These are phyloP conservation scores for Limnephilus lunatus DNA, from an alignment of 2,888 invertebrate genomes.

Conservation along the genomic window DNA sequence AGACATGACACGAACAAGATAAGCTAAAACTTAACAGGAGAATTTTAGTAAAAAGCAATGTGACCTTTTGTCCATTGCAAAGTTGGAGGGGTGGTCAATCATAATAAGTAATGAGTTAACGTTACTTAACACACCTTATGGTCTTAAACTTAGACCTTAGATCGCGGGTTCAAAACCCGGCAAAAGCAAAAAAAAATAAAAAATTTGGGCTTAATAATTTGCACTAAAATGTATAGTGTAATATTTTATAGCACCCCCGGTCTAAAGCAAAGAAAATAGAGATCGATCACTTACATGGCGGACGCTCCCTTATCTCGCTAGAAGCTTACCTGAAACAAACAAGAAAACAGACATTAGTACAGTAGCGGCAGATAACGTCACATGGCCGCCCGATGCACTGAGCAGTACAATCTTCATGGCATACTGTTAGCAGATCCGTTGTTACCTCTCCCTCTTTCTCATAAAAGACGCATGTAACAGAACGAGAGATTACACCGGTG, in stretches of 20 bases:
- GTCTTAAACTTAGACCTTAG: too few species aligned
- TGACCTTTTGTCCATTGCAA: too few species aligned
- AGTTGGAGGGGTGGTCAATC: too few species aligned
- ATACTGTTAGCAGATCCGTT: background rate
- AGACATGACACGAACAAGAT: too few species aligned
- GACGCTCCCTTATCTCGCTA: background rate
- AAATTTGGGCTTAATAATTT: background rate
- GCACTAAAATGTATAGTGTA: background rate
- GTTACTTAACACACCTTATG: too few species aligned
- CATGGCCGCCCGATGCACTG: background rate
- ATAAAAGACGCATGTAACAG: background rate
- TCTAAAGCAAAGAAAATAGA: background rate
- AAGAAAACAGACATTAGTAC: slow-evolving; percentile 40
- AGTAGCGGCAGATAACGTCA: slow-evolving; percentile 34
- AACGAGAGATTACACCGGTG: background rate
- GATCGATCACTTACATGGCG: slow-evolving; percentile 7
- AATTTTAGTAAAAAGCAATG: too few species aligned
- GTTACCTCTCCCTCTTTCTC: background rate
- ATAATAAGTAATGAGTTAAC: too few species aligned
- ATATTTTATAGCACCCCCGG: background rate
- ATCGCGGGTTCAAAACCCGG: too few species aligned
- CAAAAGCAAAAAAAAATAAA: too few species aligned
- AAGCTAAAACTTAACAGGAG: too few species aligned
- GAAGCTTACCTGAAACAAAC: slow-evolving; percentile 57
- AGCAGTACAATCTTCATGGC: background rate